Percentiles rank a stretch among this genome's conserved stretches.
Conservation (phyloP, 2,797 vertebrate species). For the Heliangelus exortis region DNA sequence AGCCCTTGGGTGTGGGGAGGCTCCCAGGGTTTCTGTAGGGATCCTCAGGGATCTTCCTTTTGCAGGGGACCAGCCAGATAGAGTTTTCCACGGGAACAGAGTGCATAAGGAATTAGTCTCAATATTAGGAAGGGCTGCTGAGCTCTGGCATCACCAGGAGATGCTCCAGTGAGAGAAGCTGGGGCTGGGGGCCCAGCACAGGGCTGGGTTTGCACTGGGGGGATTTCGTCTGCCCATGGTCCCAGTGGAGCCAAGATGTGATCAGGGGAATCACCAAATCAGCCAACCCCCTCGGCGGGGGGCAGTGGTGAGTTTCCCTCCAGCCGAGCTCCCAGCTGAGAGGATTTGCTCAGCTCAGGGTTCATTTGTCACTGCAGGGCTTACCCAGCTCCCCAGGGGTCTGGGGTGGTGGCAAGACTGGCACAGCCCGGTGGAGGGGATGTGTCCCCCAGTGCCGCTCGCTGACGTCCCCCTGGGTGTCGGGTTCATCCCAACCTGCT, state of each 20-base stretch:
- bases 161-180: rapidly evolving
- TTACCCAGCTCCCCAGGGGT: rapidly evolving
- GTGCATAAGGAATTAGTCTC: background rate
- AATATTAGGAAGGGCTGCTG: background rate
- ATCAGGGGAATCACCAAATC: background rate
- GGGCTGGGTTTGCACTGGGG: background rate
- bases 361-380: background rate
- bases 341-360: background rate
- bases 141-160: background rate
- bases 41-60: background rate
- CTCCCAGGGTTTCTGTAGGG: background rate
- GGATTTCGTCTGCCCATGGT: rapidly evolving
- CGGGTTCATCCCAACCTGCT: background rate
- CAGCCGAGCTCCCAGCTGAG: rapidly evolving
- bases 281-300: rapidly evolving
- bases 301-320: rapidly evolving
- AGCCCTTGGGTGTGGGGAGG: rapidly evolving
- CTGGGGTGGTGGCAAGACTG: rapidly evolving
- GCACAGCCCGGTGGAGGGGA: background rate
- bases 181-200: rapidly evolving
- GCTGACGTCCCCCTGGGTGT: background rate
- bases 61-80: background rate
- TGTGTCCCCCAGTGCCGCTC: background rate
- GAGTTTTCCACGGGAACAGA: background rate
- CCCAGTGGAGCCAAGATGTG: background rate